Percentiles rank a stretch among this genome's conserved stretches.
phyloP scores from a whole-genome alignment of 1,140 invertebrate species.

The Magallana ariakensis region DNA sequence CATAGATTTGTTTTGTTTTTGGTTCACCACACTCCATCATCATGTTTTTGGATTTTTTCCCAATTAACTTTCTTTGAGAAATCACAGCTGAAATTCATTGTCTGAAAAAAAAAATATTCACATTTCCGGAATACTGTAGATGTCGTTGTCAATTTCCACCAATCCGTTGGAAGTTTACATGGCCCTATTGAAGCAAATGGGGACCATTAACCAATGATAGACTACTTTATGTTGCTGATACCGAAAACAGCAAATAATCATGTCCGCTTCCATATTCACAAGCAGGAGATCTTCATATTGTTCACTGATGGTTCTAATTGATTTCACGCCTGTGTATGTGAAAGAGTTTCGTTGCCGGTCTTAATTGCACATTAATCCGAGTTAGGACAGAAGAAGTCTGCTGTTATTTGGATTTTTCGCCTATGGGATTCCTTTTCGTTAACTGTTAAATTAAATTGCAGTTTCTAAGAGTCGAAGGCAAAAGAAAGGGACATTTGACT shows the following conservation, averaged over 20 bases:
- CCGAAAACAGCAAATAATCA: slow-evolving; percentile 36
- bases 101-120: not conserved
- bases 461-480: not conserved
- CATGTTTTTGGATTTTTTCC: not conserved
- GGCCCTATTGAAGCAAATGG: not conserved
- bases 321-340: slow-evolving; percentile 27
- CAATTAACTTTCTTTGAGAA: not conserved
- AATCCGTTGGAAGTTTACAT: slow-evolving; percentile 24
- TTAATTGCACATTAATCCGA: slow-evolving; percentile 14
- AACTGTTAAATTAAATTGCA: slow-evolving; percentile 9
- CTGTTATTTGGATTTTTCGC: not conserved
- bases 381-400: not conserved
- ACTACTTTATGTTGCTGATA: slow-evolving; percentile 31
- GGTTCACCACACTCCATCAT: not conserved
- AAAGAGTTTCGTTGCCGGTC: not conserved
- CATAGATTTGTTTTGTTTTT: no score
- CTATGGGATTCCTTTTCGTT: not conserved
- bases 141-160: slow-evolving; percentile 26
- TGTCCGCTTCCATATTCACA: slow-evolving; percentile 33
- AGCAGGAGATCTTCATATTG: slow-evolving; percentile 18
- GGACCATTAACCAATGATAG: slow-evolving; percentile 36
- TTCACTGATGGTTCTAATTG: slow-evolving; percentile 20
- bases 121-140: not conserved
- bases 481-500: not conserved
- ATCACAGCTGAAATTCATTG: slow-evolving; percentile 16